A percentile compares a stretch with the other conserved stretches of the same genome.
Conservation (phyloP, 2,113 vertebrate genomes). For the Gasterosteus aculeatus region DNA sequence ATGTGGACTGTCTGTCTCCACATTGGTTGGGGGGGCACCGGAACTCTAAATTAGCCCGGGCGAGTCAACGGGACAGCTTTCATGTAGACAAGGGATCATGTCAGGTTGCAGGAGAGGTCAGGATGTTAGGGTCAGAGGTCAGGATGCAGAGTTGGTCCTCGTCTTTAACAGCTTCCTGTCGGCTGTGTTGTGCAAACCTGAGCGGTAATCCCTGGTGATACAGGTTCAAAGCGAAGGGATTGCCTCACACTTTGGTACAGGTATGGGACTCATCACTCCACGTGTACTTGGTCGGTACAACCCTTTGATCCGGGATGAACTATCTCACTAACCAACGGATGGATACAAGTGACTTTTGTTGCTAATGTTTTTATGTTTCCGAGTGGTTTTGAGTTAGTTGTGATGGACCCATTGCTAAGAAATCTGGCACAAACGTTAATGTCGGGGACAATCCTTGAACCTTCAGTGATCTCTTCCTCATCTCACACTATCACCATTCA, state of each 20-base stretch:
- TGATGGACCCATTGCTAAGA: neutral
- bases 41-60: slow-evolving; percentile 71
- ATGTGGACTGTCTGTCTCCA: slow-evolving; percentile 61
- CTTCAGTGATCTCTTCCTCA: neutral
- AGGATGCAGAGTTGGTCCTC: slow-evolving; percentile 63
- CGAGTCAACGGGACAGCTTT: slow-evolving; percentile 73
- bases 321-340: neutral
- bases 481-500: neutral
- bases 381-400: neutral
- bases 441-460: neutral
- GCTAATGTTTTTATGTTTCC: neutral
- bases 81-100: slow-evolving; percentile 70
- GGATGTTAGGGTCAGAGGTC: slow-evolving; percentile 69
- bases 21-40: slow-evolving; percentile 55
- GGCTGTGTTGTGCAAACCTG: slow-evolving; percentile 63
- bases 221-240: slow-evolving; percentile 62
- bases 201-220: slow-evolving; percentile 61
- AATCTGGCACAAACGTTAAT: neutral
- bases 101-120: slow-evolving; percentile 72
- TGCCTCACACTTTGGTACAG: slow-evolving; percentile 31
- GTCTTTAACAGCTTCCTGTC: slow-evolving; percentile 78
- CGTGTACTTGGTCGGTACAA: slow-evolving; percentile 7
- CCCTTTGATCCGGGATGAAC: neutral
- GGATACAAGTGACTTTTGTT: neutral
- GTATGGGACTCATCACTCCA: slow-evolving; percentile 27